A percentile compares a stretch with the other conserved stretches of the same genome.
Evolutionary conservation across 1,140 invertebrate species (phyloP).

Genomic region (Hylaeus volcanicus): DNA sequence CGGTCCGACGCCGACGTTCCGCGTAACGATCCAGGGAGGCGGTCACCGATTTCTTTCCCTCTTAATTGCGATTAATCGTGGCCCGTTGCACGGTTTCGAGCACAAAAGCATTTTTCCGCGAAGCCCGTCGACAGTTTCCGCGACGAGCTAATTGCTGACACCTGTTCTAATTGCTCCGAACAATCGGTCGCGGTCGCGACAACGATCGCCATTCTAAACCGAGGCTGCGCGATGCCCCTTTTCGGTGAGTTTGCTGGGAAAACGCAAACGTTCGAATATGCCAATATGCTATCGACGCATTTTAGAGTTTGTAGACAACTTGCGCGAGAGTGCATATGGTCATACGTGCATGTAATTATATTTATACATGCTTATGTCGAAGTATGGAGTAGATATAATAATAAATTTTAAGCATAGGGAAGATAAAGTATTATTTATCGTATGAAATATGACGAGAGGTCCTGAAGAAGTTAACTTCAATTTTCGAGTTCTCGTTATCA

Average conservation of each 20-base stretch:
- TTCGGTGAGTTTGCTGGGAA: not conserved
- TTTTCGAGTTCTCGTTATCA: no score
- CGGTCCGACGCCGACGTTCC: not conserved
- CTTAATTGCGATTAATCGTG: slow-evolving; percentile 37
- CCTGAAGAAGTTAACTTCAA: no score
- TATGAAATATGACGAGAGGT: no score
- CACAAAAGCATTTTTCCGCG: slow-evolving; percentile 16
- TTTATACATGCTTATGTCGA: no score
- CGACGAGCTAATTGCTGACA: slow-evolving; percentile 12
- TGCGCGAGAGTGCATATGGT: no score
- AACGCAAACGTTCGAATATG: not conserved
- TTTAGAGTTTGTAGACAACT: no score
- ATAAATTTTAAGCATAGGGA: no score
- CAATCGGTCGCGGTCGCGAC: not conserved
- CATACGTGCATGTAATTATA: no score
- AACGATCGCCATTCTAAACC: not conserved
- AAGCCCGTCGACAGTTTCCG: slow-evolving; percentile 9
- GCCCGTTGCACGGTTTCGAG: not conserved
- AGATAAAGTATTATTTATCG: no score
- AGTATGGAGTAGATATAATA: no score
- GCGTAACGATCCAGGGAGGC: slow-evolving; percentile 17
- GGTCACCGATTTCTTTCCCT: slow-evolving; percentile 1
- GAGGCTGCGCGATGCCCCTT: not conserved
- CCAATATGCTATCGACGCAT: no score
- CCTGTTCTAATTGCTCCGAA: slow-evolving; percentile 7